These are phyloP conservation scores for Indicator indicator DNA, from an alignment of 2,113 vertebrate species.

Conservation along the genomic window DNA sequence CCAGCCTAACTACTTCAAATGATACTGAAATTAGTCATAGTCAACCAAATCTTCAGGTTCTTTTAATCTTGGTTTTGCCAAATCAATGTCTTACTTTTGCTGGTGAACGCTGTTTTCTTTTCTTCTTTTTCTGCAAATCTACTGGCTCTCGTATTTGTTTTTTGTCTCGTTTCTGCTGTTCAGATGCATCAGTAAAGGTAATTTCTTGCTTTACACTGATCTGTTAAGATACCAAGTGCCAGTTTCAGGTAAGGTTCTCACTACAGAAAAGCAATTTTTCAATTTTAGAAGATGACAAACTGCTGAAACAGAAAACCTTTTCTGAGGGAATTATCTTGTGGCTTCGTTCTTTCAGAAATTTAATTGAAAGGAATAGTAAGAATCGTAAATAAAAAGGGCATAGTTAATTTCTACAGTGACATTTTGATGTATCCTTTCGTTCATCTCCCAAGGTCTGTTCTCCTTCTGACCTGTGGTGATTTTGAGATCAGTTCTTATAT, in stretches of 20 bases:
- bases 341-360: constrained; percentile 67
- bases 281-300: constrained; percentile 72
- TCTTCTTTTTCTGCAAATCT: constrained; percentile 96
- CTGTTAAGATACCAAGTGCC: constrained; percentile 82
- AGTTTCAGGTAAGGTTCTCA: constrained; percentile 76
- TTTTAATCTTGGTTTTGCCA: constrained; percentile 69
- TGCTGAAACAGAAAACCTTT: constrained; percentile 68
- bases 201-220: constrained; percentile 97
- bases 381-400: constrained; percentile 60
- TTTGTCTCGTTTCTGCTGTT: constrained; percentile 91
- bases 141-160: constrained; percentile 88
- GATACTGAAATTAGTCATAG: constrained; percentile 71
- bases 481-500: constrained; percentile 52
- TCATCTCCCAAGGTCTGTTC: constrained; percentile 52
- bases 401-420: constrained; percentile 61
- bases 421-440: constrained; percentile 61
- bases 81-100: constrained; percentile 89
- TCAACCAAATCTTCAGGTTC: constrained; percentile 68
- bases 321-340: constrained; percentile 61
- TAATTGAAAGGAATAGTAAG: constrained; percentile 61
- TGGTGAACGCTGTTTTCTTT: constrained; percentile 96
- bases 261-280: constrained; percentile 68
- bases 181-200: constrained; percentile 89
- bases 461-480: constrained; percentile 31
- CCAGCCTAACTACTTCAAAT: constrained; percentile 69